Evolutionary conservation across 2,113 vertebrate genomes (phyloP), one percentile per base, ranked within the genome.

Genomic region (Perccottus glenii): DNA sequence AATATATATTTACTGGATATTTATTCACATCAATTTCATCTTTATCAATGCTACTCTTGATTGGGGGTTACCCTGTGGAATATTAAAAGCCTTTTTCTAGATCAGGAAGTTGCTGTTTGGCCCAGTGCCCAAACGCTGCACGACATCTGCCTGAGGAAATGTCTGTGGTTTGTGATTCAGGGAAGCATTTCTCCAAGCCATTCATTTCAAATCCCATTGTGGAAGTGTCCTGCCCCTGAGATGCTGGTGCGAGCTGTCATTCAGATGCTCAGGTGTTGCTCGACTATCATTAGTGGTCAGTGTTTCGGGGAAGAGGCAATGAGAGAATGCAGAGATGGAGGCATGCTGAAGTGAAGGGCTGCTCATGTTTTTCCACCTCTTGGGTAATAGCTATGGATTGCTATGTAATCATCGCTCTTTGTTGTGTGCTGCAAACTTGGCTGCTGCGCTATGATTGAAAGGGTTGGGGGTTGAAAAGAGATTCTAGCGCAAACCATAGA

Each of bases 251-350:
- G 61, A 3, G 35, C 60, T 73, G 70, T 77, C 81, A 85, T 77
- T 81, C 67, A 67, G 70, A 81, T 81, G 73, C 70, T 83, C 85
- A 87, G 88, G 90, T 89, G 87, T 78, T 77, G 57, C 85, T 86
- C 50, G 79, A 75, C 84, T 85, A 79, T 88, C 80, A 91, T 91
- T 91, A 88, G 86, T 79, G 78, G 84, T 82, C 85, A 88, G 72
- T 70, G 81, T 83, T 91, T 91, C 86, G 84, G 82, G 83, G 86
- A 92, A 88, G 57, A 73, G 73, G 44, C 64, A 61, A 45, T 67
- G 19, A 48, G 71, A 52, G 71, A 83, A 84, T 71, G 82, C 60
- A 5, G 46, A 58, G 64, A 66, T 8, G n/a, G 52, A 50, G 45
- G 12, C 51, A 56, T 44, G 64, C 52, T 70, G 69, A 63, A 69